Base-by-base conservation (phyloP, 2,113 vertebrate genomes). In the Tupaia chinensis region DNA sequence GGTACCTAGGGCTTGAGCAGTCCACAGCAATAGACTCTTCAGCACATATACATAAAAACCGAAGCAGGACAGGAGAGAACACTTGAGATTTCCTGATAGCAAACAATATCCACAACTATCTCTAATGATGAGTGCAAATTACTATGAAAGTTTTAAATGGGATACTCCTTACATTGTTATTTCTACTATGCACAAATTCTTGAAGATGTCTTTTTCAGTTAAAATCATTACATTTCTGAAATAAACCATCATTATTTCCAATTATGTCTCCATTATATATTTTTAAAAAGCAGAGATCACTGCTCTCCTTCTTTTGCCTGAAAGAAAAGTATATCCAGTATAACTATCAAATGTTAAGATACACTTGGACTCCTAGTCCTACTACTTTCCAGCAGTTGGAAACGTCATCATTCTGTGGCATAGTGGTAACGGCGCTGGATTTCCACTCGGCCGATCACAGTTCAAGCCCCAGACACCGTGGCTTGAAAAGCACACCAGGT, bases 211-310 rank as follows among this genome's bases (percentile, higher is more conserved):
- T 74, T 6, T 58, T 60, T 89, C 70, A 76, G n/a, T 44, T 68
- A 69, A 94, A 87, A 15, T 80, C 61, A 83, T 34, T 90, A 93
- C 20, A 32, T 74, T 65, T 77, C 58, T 44, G 11, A 87, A 92
- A 92, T 44, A 93, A 93, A 87, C 5, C 19, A 79, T 81, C 68
- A 77, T 66, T 61, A 68, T 81, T 17, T 63, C 85, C 76, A 95
- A 29, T 68, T 85, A 84, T 13, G 22, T 56, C 60, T 95, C 65
- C 73, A 76, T 91, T 88, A 84, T 9, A 32, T 3, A 72, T 29
- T 44, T 88, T 91, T 89, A 58, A 81, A 76, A 93, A 94, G 68
- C 9, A 70, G 65, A 90, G 11, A 77, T 54, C 25, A 87, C 0
- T 23, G 12, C 5, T 60, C 61, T 77, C 54, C 19, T 90, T 90